phyloP scores from a whole-genome alignment of 1,140 invertebrate genomes.

The Drosophila subpulchrella region DNA sequence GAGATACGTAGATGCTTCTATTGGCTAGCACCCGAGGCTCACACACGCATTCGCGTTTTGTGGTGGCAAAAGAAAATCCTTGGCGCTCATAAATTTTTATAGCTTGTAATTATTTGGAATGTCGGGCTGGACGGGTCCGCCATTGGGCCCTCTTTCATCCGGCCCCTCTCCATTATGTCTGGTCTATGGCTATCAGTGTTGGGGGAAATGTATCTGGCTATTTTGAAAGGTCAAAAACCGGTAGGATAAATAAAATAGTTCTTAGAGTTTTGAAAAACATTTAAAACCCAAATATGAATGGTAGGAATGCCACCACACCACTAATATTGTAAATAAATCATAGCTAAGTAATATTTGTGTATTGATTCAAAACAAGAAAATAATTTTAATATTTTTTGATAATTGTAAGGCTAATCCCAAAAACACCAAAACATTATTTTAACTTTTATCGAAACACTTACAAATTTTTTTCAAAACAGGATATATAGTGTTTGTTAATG shows the following conservation, averaged over 20 bases:
- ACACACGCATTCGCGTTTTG: constrained; percentile 26
- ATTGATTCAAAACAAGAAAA: too few relatives aligned
- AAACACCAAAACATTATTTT: too few relatives aligned
- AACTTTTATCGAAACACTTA: too few relatives aligned
- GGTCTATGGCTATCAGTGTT: background rate
- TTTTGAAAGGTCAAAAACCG: background rate
- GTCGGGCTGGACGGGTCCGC: constrained; percentile 13
- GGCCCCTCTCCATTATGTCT: background rate
- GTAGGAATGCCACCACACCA: too few relatives aligned
- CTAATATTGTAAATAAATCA: too few relatives aligned
- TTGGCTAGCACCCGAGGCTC: constrained; percentile 8
- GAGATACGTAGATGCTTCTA: constrained; percentile 16
- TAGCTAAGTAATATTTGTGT: too few relatives aligned
- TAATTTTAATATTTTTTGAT: background rate
- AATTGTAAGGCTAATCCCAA: too few relatives aligned
- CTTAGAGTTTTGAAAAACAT: too few relatives aligned
- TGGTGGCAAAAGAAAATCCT: constrained; percentile 46
- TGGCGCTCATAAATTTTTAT: constrained; percentile 76
- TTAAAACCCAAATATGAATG: too few relatives aligned
- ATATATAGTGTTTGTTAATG: too few relatives aligned
- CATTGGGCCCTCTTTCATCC: background rate
- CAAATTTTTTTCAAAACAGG: background rate
- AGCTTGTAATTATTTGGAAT: constrained; percentile 76
- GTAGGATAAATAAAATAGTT: too few relatives aligned
- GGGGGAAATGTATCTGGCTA: background rate